A percentile compares a stretch with the other conserved stretches of the same genome.
phyloP scores from a whole-genome alignment of 2,113 vertebrate species.

The Kryptolebias marmoratus region DNA sequence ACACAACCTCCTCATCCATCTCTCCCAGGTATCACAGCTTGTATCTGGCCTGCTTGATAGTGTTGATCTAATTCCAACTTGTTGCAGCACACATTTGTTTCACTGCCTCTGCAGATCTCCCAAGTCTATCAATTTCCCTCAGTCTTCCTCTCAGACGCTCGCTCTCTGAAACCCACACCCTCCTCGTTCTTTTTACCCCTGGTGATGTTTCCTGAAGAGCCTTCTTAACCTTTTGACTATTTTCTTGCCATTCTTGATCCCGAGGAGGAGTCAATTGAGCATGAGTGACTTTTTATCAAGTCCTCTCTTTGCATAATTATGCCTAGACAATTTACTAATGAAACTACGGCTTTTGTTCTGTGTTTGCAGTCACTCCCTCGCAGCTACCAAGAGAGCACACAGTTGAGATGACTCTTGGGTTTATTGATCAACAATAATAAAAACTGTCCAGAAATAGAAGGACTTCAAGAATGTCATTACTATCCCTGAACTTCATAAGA shows the following conservation, averaged over 20 bases:
- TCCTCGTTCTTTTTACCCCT: constrained; percentile 7
- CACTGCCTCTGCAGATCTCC: constrained; percentile 53
- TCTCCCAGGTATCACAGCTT: constrained; percentile 72
- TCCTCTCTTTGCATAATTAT: neutral
- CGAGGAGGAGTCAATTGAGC: neutral
- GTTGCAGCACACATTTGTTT: constrained; percentile 69
- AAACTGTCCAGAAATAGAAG: no score
- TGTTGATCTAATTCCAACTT: constrained; percentile 77
- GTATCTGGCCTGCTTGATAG: constrained; percentile 79
- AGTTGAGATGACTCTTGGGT: no score
- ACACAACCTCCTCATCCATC: constrained; percentile 49
- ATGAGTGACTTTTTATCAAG: constrained; percentile 1
- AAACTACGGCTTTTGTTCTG: neutral
- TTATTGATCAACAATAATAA: no score
- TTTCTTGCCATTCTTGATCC: neutral
- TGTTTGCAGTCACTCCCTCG: no score
- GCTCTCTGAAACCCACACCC: constrained; percentile 31
- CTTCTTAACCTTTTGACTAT: constrained; percentile 17
- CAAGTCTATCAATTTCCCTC: constrained; percentile 52
- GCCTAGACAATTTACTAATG: neutral
- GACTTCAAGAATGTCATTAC: no score
- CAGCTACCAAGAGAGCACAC: no score
- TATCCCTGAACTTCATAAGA: neutral
- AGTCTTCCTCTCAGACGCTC: constrained; percentile 12
- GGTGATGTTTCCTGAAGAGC: constrained; percentile 11